Evolutionary conservation across 2,888 invertebrate genomes (phyloP).

Genomic region (Notodonta ziczac): DNA sequence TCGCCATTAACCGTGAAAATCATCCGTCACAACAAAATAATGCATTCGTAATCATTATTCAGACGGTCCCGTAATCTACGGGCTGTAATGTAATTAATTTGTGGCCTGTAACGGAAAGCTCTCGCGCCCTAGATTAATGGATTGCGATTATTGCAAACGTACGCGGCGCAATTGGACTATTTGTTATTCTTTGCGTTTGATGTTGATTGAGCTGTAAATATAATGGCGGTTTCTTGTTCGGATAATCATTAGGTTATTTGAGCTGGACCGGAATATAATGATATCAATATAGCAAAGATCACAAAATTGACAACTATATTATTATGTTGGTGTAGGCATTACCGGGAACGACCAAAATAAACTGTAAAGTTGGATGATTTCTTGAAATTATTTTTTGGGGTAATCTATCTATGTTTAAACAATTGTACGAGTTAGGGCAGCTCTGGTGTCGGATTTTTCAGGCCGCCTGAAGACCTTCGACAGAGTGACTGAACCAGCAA

Average conservation of each 20-base stretch:
- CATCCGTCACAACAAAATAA: slow-evolving; percentile 50
- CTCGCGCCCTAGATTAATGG: slow-evolving; percentile 67
- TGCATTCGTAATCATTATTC: slow-evolving; percentile 50
- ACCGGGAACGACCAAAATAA: too few relatives aligned
- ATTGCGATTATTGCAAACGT: slow-evolving; percentile 63
- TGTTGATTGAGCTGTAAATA: slow-evolving; percentile 14
- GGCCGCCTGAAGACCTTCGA: too few relatives aligned
- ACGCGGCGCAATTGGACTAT: slow-evolving; percentile 18
- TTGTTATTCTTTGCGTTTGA: slow-evolving; percentile 32
- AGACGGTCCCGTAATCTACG: slow-evolving; percentile 48
- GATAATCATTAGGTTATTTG: not conserved
- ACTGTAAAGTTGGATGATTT: too few relatives aligned
- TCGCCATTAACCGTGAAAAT: slow-evolving; percentile 42
- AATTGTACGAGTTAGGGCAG: too few relatives aligned
- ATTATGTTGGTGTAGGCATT: too few relatives aligned
- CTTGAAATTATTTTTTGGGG: too few relatives aligned
- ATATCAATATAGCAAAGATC: too few relatives aligned
- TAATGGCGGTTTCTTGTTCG: slow-evolving; percentile 8
- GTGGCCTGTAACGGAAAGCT: slow-evolving; percentile 70
- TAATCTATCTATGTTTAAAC: too few relatives aligned
- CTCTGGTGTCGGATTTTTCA: too few relatives aligned
- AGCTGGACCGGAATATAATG: too few relatives aligned
- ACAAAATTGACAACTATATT: not conserved
- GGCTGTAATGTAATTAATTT: slow-evolving; percentile 70
- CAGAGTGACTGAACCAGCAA: too few relatives aligned